Percentiles rank a stretch among this genome's conserved stretches.
Conservation (phyloP, 2,888 invertebrate genomes). For the Sipha maydis region DNA sequence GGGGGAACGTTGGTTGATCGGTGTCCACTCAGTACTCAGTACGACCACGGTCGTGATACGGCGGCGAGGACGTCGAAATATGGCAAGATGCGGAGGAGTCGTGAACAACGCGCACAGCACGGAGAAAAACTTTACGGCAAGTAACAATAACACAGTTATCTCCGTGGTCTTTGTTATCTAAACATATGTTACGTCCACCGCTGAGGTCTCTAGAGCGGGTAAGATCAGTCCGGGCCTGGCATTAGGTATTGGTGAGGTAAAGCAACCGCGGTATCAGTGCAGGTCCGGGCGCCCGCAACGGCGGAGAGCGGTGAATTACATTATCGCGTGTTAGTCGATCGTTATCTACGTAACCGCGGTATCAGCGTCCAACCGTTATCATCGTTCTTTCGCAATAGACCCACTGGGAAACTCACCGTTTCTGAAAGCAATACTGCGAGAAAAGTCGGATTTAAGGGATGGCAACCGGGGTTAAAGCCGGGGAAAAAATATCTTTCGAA, state of each 20-base stretch:
- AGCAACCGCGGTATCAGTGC: neutral
- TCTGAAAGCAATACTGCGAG: too few species aligned
- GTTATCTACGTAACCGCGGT: too few species aligned
- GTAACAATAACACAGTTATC: conserved; percentile 45
- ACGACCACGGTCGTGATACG: neutral
- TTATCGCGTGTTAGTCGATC: too few species aligned
- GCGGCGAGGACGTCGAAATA: neutral
- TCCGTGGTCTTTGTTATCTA: conserved; percentile 54
- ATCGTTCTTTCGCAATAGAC: too few species aligned
- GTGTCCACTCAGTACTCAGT: too few species aligned
- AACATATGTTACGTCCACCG: conserved; percentile 31
- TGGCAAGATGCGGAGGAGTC: neutral
- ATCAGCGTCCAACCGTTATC: too few species aligned
- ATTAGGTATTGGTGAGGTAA: neutral
- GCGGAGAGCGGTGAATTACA: neutral
- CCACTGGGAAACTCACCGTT: too few species aligned
- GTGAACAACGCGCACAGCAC: neutral
- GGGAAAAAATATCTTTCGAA: too few species aligned
- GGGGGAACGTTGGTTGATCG: neutral
- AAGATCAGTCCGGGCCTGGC: too few species aligned
- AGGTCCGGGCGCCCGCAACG: neutral
- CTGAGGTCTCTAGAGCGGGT: neutral
- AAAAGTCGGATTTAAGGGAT: too few species aligned
- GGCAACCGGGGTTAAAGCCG: too few species aligned
- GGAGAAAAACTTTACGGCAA: neutral